Conservation (phyloP, 1,140 invertebrate species). For the Schlechtendalia chinensis region DNA sequence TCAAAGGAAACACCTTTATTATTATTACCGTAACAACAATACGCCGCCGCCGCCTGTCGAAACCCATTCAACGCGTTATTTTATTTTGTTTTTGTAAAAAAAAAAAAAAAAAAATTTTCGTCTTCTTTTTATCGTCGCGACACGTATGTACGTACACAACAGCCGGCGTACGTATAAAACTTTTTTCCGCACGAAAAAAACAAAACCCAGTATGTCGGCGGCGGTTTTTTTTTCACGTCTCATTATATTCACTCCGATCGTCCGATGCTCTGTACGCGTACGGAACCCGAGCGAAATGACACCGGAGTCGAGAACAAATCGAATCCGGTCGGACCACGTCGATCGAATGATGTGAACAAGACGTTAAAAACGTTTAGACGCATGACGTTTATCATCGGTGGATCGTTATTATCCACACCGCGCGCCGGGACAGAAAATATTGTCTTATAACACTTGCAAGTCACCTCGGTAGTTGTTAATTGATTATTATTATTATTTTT, state of each 20-base stretch:
- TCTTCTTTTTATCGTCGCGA: background rate
- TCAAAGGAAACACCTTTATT: constrained; percentile 15
- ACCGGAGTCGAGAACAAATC: too few species aligned
- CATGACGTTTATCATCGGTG: constrained; percentile 16
- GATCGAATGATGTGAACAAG: background rate
- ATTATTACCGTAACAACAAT: background rate
- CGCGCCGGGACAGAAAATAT: constrained; percentile 15
- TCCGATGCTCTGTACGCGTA: too few species aligned
- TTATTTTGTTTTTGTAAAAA: background rate
- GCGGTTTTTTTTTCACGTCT: too few species aligned
- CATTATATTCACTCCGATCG: too few species aligned
- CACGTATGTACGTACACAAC: background rate
- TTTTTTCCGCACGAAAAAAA: too few species aligned
- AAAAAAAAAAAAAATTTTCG: too few species aligned
- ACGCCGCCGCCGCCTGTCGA: background rate
- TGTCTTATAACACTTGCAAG: constrained; percentile 23
- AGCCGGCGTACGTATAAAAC: too few species aligned
- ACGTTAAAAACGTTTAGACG: background rate
- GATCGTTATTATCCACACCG: background rate
- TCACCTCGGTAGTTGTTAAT: constrained; percentile 31
- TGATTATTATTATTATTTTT: constrained; percentile 21
- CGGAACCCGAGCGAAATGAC: too few species aligned
- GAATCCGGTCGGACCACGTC: too few species aligned
- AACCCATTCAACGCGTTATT: background rate
- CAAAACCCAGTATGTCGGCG: too few species aligned